Base-by-base conservation (phyloP, 2,113 vertebrate species). In the Ammodytes dubius region DNA sequence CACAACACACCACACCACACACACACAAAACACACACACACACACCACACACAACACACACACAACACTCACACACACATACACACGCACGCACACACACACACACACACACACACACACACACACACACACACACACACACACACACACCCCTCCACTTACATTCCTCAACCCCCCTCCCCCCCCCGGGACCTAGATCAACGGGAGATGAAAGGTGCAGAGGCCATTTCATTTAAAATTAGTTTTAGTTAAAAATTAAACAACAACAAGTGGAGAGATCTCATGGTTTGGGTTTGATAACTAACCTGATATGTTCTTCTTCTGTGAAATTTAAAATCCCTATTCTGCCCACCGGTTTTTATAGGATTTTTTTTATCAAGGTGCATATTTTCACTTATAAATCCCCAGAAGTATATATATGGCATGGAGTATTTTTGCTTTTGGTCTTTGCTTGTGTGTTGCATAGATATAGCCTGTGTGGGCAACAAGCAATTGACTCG, bases 211-310 rank as follows among this genome's bases (percentile, higher is more conserved):
- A 88, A 91, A 89, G 88, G 87, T 91, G 27, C 27, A 1, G 90
- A 88, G 52, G 77, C 68, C 54, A 83, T 85, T 87, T 92, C 74
- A 90, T 92, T 91, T 83, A 82, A 84, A 81, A 74, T 0, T 5
- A 27, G 27, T 27, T 27, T 27, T 37, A 87, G 89, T 91, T 91
- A 92, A 93, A 89, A 73, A 90, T 93, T 86, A 89, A 92, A 79
- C 88, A 81, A 79, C 11, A 79, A 70, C 1, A 57, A 70, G n/a
- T 61, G 54, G 50, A 58, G 50, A 60, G 46, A 61, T 53, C 49
- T 7, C 13, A 10, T 65, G 65, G 90, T 54, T 74, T 4, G 37
- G 27, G 60, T 46, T 57, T 35, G 60, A 69, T 70, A 59, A 19
- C 39, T 35, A 50, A 69, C 3, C 54, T 7, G 64, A 8, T 1